phyloP scores from a whole-genome alignment of 2,888 invertebrate genomes.

The Halictus ligatus region DNA sequence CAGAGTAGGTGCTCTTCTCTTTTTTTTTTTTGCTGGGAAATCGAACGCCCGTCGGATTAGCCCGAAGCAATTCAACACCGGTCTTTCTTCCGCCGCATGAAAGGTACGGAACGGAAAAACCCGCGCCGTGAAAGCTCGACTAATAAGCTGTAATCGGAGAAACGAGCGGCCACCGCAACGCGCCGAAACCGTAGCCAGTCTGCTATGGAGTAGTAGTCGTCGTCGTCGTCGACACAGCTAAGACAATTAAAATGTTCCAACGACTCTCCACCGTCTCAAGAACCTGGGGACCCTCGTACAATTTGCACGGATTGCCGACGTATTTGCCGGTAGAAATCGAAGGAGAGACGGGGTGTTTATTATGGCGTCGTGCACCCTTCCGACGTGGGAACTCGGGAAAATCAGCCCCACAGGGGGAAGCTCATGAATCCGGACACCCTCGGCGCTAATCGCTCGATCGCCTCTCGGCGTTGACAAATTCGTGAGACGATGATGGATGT shows the following conservation, averaged over 20 bases:
- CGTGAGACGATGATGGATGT: conserved; percentile 80
- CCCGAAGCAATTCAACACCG: conserved; percentile 76
- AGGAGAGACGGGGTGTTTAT: conserved; percentile 62
- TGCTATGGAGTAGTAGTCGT: background rate
- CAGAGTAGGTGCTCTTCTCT: conserved; percentile 39
- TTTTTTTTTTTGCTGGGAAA: conserved; percentile 37
- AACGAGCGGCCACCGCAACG: conserved; percentile 18
- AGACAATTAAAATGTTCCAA: background rate
- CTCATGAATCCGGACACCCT: conserved; percentile 66
- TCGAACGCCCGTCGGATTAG: conserved; percentile 74
- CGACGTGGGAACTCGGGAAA: conserved; percentile 80
- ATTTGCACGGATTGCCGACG: conserved; percentile 24
- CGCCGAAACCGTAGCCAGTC: background rate
- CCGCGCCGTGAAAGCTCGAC: conserved; percentile 20
- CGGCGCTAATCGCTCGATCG: conserved; percentile 79
- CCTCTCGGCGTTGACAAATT: conserved; percentile 81
- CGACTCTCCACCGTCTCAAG: background rate
- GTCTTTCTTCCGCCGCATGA: conserved; percentile 32
- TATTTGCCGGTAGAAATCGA: conserved; percentile 54
- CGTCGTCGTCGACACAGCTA: background rate
- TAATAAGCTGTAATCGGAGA: conserved; percentile 60
- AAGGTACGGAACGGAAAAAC: conserved; percentile 28
- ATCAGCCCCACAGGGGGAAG: conserved; percentile 35
- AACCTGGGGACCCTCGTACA: background rate
- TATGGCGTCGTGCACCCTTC: conserved; percentile 68